Percentiles rank a stretch among this genome's conserved stretches.
Evolutionary conservation across 2,113 vertebrate species (phyloP).

Genomic region (Carettochelys insculpta): DNA sequence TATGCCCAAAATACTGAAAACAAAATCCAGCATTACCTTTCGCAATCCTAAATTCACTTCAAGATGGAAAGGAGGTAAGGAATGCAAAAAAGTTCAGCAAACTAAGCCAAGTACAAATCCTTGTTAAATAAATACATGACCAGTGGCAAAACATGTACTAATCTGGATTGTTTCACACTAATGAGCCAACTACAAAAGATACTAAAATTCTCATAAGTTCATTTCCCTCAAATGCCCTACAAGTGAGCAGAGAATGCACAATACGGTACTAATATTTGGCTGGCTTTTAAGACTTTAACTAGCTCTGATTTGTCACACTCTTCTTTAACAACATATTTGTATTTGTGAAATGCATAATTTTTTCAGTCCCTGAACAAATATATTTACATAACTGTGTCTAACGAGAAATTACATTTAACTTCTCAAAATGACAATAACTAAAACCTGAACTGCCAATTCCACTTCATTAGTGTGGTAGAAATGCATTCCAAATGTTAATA

Average conservation of each 20-base stretch:
- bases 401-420: constrained; percentile 88
- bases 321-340: constrained; percentile 82
- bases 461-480: constrained; percentile 87
- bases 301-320: constrained; percentile 73
- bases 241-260: constrained; percentile 51
- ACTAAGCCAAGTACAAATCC: not conserved
- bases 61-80: not conserved
- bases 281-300: constrained; percentile 62
- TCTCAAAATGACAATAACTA: constrained; percentile 88
- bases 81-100: not conserved
- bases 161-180: constrained; percentile 22
- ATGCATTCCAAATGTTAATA: constrained; percentile 92
- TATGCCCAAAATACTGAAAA: not conserved
- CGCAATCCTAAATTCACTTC: not conserved
- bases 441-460: constrained; percentile 86
- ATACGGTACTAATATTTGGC: constrained; percentile 34
- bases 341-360: constrained; percentile 84
- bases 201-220: constrained; percentile 67
- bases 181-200: not conserved
- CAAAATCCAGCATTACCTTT: not conserved
- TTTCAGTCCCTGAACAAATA: constrained; percentile 86
- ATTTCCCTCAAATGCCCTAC: constrained; percentile 33
- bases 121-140: not conserved
- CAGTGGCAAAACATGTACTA: constrained; percentile 22
- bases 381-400: constrained; percentile 88